Base-by-base conservation (phyloP, 2,113 vertebrate genomes). In the Ivindomyrus marchei region DNA sequence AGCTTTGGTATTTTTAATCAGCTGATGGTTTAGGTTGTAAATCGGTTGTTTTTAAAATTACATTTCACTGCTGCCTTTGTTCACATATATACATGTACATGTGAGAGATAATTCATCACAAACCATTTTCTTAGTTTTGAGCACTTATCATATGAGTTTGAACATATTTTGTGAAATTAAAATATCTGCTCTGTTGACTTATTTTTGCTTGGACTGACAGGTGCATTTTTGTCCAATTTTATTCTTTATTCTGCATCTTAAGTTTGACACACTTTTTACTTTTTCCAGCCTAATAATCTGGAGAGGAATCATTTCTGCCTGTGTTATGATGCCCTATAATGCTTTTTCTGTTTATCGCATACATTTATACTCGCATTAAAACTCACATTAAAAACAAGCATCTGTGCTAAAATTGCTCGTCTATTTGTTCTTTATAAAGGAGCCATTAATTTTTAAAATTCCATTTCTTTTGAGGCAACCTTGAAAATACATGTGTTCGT, bases 281-380 rank as follows among this genome's bases (percentile, higher is more conserved):
- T 85, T 85, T n/a, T 49, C n/a, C 11, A 0, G 27, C 31, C n/a
- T 8, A 53, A 56, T 39, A 87, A 39, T 70, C 70, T 19, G 13
- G 88, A 85, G 31, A 24, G 49, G 27, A 77, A 47, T 52, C 13
- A 45, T 89, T 77, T 7, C 46, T 89, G 42, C n/a, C 88, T 42
- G 88, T 89, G 49, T 53, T 87, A 89, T 91, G 92, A 89, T 85
- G 92, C 87, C 93, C 74, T 88, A 91, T 92, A 90, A 58, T 88
- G 88, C 17, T 9, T 45, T 58, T 58, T 77, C 21, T 50, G 42
- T 50, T 84, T 49, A 89, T 89, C 85, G 49, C 77, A 58, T 45
- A 27, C 27, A 85, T 85, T n/a, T 10, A 39, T 36, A 49, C 45
- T 10, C 10, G 4, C 31, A 49, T 31, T 31, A 31, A 31, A 31